Evolutionary conservation across 2,888 invertebrate species (phyloP).

Genomic region (Dasypogon diadema): DNA sequence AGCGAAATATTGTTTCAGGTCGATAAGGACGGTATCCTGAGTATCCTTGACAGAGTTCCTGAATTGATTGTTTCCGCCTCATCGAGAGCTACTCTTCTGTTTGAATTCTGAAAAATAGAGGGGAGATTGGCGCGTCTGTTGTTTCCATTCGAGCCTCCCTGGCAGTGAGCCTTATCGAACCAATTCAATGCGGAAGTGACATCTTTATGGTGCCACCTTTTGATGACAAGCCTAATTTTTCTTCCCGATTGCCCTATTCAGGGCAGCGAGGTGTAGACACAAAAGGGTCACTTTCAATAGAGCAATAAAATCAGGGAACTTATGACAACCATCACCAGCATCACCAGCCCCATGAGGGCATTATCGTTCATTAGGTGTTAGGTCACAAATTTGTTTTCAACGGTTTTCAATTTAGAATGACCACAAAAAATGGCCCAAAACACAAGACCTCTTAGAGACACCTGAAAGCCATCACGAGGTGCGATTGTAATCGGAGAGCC

Average conservation of each 20-base stretch:
- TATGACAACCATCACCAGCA: constrained; percentile 9
- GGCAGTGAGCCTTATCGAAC: not conserved
- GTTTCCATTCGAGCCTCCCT: not conserved
- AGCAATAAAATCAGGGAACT: constrained; percentile 12
- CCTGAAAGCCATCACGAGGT: constrained; percentile 18
- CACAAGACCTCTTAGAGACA: not conserved
- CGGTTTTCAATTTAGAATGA: constrained; percentile 44
- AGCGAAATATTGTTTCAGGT: constrained; percentile 28
- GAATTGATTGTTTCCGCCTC: constrained; percentile 47
- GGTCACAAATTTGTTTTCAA: constrained; percentile 48
- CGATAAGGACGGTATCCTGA: constrained; percentile 22
- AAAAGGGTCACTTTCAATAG: constrained; percentile 10
- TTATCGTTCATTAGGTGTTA: constrained; percentile 49
- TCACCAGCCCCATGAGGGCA: constrained; percentile 10
- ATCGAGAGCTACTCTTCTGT: constrained; percentile 27
- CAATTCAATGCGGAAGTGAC: constrained; percentile 35
- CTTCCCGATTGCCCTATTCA: constrained; percentile 9
- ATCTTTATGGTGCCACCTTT: constrained; percentile 20
- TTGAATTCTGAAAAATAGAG: constrained; percentile 9
- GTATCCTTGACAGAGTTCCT: constrained; percentile 46
- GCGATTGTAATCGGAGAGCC: constrained; percentile 1
- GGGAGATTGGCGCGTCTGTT: not conserved
- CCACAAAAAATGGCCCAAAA: constrained; percentile 28
- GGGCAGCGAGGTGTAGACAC: not conserved
- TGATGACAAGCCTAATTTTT: constrained; percentile 6